These are phyloP conservation scores for Scolopax rusticola DNA, from an alignment of 2,797 vertebrate genomes.

Conservation along the genomic window DNA sequence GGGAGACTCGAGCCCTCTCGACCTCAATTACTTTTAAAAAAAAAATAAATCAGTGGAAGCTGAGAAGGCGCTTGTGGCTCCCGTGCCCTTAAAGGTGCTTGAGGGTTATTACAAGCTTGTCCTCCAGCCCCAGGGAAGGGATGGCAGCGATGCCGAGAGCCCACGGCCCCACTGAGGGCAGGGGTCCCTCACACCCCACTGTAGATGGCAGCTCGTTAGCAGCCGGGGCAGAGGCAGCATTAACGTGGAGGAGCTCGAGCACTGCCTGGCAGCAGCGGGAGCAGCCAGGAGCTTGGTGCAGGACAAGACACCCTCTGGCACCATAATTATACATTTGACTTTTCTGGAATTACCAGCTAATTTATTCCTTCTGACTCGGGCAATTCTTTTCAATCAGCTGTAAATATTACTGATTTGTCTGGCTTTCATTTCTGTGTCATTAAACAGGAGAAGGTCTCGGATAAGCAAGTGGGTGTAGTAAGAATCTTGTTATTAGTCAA, in stretches of 20 bases:
- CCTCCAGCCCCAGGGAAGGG: background rate
- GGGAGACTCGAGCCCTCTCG: background rate
- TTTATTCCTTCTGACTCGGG: slow-evolving; percentile 12
- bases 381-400: background rate
- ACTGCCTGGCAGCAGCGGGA: background rate
- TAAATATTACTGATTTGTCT: slow-evolving; percentile 44
- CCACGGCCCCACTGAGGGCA: background rate
- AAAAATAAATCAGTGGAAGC: too few relatives aligned
- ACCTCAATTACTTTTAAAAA: background rate
- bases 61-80: background rate
- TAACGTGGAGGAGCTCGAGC: background rate
- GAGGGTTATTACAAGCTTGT: accelerated
- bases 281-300: background rate
- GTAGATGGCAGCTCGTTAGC: accelerated
- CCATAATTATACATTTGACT: background rate
- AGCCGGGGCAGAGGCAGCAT: accelerated
- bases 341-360: background rate
- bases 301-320: background rate
- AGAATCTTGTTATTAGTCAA: slow-evolving; percentile 56
- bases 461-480: slow-evolving; percentile 57
- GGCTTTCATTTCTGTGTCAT: slow-evolving; percentile 30
- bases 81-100: accelerated
- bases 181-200: background rate
- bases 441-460: slow-evolving; percentile 46
- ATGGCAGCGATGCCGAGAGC: accelerated